These are phyloP conservation scores for Calycopis cecrops DNA, from an alignment of 1,140 invertebrate genomes.

Conservation along the genomic window DNA sequence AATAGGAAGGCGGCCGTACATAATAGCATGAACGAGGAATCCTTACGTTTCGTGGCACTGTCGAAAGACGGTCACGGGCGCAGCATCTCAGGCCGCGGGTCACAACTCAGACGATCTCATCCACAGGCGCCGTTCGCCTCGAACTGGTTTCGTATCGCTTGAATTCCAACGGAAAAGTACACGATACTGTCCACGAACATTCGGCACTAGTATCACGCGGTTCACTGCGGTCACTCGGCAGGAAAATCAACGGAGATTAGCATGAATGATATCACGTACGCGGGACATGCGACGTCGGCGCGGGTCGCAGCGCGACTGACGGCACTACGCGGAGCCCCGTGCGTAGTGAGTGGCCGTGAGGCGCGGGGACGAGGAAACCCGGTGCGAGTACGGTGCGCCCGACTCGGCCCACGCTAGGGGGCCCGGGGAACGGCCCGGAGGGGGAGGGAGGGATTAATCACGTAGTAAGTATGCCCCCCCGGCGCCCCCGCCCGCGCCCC, in stretches of 20 bases:
- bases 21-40: conserved; percentile 56
- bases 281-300: conserved; percentile 49
- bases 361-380: conserved; percentile 71
- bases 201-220: conserved; percentile 62
- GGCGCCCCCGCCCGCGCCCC: conserved; percentile 39
- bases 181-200: conserved; percentile 58
- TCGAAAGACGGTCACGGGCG: conserved; percentile 68
- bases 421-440: conserved; percentile 28
- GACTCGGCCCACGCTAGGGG: conserved; percentile 36
- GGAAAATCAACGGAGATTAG: conserved; percentile 69
- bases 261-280: conserved; percentile 62
- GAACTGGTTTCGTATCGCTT: conserved; percentile 57
- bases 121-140: conserved; percentile 50
- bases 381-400: conserved; percentile 63
- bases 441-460: conserved; percentile 64
- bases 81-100: conserved; percentile 66
- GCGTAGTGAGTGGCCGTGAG: conserved; percentile 72
- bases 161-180: conserved; percentile 62
- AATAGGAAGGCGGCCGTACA: conserved; percentile 66
- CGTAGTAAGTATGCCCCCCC: conserved; percentile 69
- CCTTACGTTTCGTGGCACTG: conserved; percentile 73
- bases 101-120: conserved; percentile 58
- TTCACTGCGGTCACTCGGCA: conserved; percentile 63
- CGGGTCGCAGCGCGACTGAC: conserved; percentile 68
- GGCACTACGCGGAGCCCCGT: conserved; percentile 64